A percentile compares a stretch with the other conserved stretches of the same genome.
Conservation (phyloP, 2,797 vertebrate genomes). For the Anomalospiza imberbis region DNA sequence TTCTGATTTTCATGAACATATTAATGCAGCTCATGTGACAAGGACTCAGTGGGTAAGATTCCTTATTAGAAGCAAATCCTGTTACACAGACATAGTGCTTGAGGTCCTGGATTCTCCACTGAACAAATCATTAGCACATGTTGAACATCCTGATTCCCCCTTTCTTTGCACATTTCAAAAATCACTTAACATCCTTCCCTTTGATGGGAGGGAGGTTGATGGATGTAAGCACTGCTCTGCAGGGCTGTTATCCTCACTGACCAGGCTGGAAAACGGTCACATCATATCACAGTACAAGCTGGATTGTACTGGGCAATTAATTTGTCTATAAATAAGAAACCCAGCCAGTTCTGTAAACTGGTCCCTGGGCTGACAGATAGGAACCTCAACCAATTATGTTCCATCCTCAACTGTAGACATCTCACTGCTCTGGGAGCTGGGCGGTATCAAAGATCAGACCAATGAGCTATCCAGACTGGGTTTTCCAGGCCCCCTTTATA, state of each 20-base stretch:
- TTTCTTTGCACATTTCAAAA: neutral
- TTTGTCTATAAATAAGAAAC: neutral
- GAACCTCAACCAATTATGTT: neutral
- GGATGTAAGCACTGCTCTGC: neutral
- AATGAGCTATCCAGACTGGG: neutral
- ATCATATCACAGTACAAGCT: neutral
- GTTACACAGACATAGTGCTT: neutral
- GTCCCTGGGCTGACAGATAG: neutral
- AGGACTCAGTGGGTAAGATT: neutral
- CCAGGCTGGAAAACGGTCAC: neutral
- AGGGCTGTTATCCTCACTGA: neutral
- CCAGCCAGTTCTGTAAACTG: accelerated
- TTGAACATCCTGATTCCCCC: neutral
- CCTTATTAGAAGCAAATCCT: neutral
- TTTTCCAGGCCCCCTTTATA: neutral
- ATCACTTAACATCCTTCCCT: neutral
- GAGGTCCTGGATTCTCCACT: neutral
- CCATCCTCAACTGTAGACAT: neutral
- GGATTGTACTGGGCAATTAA: neutral
- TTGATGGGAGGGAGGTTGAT: neutral
- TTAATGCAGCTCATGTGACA: neutral
- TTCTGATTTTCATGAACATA: neutral
- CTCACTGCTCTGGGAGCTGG: neutral
- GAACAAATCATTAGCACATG: neutral
- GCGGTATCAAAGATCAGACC: neutral